A percentile compares a stretch with the other conserved stretches of the same genome.
These are phyloP conservation scores for Rosalia funebris DNA, from an alignment of 2,888 invertebrate species.

Conservation along the genomic window DNA sequence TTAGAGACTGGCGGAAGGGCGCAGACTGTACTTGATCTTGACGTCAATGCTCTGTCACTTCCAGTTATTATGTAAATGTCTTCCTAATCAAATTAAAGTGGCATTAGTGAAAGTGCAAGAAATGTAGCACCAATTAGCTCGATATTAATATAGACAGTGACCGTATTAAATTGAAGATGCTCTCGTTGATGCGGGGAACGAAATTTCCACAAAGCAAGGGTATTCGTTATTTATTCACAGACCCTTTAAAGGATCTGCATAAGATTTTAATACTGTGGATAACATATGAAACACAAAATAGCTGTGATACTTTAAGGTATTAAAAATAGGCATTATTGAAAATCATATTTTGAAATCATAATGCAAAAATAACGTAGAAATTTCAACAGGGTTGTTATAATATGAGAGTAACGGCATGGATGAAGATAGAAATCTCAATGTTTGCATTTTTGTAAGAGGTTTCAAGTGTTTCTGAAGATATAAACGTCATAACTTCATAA, in stretches of 20 bases:
- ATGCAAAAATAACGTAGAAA: too few relatives aligned
- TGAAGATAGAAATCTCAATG: too few relatives aligned
- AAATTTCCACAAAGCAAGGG: background rate
- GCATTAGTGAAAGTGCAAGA: conserved; percentile 2
- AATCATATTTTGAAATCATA: too few relatives aligned
- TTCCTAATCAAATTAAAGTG: background rate
- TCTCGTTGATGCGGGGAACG: background rate
- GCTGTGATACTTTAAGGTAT: too few relatives aligned
- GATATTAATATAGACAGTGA: background rate
- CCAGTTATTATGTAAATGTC: background rate
- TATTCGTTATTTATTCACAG: background rate
- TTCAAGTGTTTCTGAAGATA: too few relatives aligned
- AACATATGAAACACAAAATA: too few relatives aligned
- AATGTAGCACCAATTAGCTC: background rate
- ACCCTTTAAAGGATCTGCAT: background rate
- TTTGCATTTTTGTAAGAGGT: too few relatives aligned
- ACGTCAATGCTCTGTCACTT: background rate
- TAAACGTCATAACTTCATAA: too few relatives aligned
- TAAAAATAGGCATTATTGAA: too few relatives aligned
- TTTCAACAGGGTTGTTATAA: too few relatives aligned
- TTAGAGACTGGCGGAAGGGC: background rate
- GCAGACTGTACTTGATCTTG: background rate
- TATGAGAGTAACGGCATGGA: too few relatives aligned
- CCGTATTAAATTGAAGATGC: background rate
- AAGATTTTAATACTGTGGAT: too few relatives aligned